These are phyloP conservation scores for Canis aureus DNA, from an alignment of 2,113 vertebrate species.

Conservation along the genomic window DNA sequence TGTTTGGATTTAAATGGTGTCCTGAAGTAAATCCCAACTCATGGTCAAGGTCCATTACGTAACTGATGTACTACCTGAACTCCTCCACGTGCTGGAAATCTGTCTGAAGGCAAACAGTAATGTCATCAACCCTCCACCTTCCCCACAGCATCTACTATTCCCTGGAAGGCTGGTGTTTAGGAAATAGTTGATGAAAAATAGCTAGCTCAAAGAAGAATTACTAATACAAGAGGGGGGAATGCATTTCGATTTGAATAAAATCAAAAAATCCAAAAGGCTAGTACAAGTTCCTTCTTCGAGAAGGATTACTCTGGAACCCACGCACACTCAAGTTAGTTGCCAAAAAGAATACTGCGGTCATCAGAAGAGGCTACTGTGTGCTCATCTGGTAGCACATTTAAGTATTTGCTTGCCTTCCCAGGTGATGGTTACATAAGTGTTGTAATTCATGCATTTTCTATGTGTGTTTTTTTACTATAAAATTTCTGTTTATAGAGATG, in stretches of 20 bases:
- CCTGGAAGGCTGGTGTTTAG: not conserved
- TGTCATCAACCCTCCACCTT: not conserved
- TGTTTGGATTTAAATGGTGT: not conserved
- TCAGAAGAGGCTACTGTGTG: not conserved
- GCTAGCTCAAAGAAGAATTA: not conserved
- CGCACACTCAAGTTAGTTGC: not conserved
- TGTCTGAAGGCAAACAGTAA: not conserved
- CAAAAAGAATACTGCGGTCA: not conserved
- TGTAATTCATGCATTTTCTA: no score
- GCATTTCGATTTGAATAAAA: conserved; percentile 9
- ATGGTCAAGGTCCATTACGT: not conserved
- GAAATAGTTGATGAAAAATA: not conserved
- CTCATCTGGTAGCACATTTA: not conserved
- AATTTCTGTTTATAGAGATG: no score
- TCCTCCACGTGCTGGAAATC: not conserved
- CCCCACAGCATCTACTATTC: not conserved
- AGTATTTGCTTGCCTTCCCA: not conserved
- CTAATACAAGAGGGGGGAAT: not conserved
- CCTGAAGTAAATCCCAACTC: not conserved
- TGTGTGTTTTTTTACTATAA: no score
- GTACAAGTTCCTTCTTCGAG: not conserved
- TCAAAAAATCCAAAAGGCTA: not conserved
- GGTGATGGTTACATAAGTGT: no score
- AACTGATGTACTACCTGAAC: not conserved
- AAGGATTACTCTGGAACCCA: not conserved